These are phyloP conservation scores for Laticauda colubrina DNA, from an alignment of 2,113 vertebrate genomes.

Conservation along the genomic window DNA sequence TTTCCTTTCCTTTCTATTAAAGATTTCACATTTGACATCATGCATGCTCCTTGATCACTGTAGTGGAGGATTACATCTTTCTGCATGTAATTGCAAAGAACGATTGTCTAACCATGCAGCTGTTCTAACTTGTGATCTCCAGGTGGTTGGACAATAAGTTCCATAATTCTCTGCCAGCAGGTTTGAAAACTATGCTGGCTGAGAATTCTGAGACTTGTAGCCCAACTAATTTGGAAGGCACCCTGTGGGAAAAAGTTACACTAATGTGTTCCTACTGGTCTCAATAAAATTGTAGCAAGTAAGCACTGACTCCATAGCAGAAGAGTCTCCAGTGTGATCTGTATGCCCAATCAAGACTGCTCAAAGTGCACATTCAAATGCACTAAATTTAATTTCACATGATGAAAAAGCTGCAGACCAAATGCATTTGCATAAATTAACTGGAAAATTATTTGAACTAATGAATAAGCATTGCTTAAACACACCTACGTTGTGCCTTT, in stretches of 20 bases:
- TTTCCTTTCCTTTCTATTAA: neutral
- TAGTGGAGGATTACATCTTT: neutral
- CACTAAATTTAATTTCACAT: conserved; percentile 25
- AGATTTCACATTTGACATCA: neutral
- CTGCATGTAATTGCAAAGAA: neutral
- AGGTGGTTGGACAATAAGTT: neutral
- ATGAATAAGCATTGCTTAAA: conserved; percentile 27
- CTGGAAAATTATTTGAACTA: conserved; percentile 30
- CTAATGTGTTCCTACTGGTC: neutral
- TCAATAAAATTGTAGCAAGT: neutral
- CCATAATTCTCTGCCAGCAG: neutral
- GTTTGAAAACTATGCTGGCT: neutral
- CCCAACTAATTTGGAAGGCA: neutral
- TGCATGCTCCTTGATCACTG: neutral
- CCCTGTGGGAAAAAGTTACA: neutral
- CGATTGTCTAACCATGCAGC: neutral
- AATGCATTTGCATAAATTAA: conserved; percentile 44
- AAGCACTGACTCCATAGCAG: neutral
- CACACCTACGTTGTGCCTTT: neutral
- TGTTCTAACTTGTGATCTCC: neutral
- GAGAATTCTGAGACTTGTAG: too few relatives aligned
- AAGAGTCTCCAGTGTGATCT: neutral
- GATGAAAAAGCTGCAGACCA: conserved; percentile 35
- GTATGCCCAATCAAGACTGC: conserved; percentile 5
- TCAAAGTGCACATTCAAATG: neutral